A percentile compares a stretch with the other conserved stretches of the same genome.
phyloP scores from a whole-genome alignment of 2,797 vertebrate genomes.

The Allobates femoralis region DNA sequence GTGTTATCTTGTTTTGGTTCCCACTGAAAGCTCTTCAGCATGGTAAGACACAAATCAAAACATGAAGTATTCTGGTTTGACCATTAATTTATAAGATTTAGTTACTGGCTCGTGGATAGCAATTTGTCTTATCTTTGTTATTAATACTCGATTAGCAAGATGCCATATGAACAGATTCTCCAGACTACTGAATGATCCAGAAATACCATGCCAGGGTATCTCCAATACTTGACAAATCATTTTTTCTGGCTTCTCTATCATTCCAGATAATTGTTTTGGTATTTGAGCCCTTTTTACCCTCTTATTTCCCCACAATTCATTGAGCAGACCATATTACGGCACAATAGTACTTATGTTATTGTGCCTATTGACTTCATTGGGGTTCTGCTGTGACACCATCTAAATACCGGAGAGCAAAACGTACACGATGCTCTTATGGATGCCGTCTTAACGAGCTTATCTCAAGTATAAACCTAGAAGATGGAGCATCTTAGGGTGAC shows the following conservation, averaged over 20 bases:
- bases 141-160: background rate
- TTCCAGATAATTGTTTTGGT: background rate
- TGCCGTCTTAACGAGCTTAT: too few species aligned
- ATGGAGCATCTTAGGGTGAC: too few species aligned
- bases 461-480: background rate
- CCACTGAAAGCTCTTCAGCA: constrained; percentile 97
- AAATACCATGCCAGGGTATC: background rate
- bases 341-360: background rate
- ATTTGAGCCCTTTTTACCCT: too few species aligned
- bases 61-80: background rate
- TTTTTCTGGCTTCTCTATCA: background rate
- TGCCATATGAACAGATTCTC: background rate
- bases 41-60: constrained; percentile 79
- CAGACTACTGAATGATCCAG: too few species aligned
- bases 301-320: background rate
- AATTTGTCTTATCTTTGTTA: background rate
- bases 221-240: background rate
- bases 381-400: background rate
- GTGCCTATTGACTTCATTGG: background rate
- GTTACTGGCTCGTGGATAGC: background rate
- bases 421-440: too few species aligned
- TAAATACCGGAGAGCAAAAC: too few species aligned
- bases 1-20: constrained; percentile 99
- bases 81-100: background rate
- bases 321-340: background rate